phyloP scores from a whole-genome alignment of 1,140 invertebrate genomes.

The Hestina assimilis region DNA sequence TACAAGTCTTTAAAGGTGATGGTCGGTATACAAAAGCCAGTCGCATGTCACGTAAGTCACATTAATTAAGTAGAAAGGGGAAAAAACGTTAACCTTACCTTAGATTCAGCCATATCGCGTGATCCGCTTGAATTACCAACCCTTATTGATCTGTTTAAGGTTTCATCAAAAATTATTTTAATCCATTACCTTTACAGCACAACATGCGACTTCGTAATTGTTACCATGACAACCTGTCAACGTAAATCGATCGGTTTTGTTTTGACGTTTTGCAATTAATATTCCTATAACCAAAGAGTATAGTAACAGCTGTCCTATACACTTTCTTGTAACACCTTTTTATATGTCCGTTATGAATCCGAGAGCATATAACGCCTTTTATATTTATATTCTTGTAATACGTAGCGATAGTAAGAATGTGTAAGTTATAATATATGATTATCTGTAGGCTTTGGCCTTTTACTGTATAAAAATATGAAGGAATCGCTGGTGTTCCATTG shows the following conservation, averaged over 20 bases:
- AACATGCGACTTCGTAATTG: constrained; percentile 51
- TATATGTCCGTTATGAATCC: background rate
- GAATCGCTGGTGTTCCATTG: too few relatives aligned
- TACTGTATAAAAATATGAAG: too few relatives aligned
- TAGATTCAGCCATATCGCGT: constrained; percentile 67
- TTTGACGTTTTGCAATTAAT: constrained; percentile 2
- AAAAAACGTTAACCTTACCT: constrained; percentile 54
- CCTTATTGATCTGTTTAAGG: constrained; percentile 70
- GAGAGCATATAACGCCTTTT: too few relatives aligned
- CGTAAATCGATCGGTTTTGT: constrained; percentile 22
- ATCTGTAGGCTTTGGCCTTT: too few relatives aligned
- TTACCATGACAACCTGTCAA: constrained; percentile 51
- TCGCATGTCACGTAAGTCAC: constrained; percentile 50
- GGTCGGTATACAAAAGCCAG: constrained; percentile 8
- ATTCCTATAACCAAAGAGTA: background rate
- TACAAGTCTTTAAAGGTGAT: background rate
- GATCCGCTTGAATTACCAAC: constrained; percentile 59
- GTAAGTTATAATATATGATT: too few relatives aligned
- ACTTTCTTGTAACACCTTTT: background rate
- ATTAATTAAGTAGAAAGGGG: constrained; percentile 63
- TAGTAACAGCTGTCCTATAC: background rate
- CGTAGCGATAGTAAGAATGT: too few relatives aligned
- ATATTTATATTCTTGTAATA: too few relatives aligned
- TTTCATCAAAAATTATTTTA: constrained; percentile 69
- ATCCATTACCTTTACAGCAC: constrained; percentile 55